Evolutionary conservation across 1,140 invertebrate genomes (phyloP).

Genomic region (Conopomorpha cramerella): DNA sequence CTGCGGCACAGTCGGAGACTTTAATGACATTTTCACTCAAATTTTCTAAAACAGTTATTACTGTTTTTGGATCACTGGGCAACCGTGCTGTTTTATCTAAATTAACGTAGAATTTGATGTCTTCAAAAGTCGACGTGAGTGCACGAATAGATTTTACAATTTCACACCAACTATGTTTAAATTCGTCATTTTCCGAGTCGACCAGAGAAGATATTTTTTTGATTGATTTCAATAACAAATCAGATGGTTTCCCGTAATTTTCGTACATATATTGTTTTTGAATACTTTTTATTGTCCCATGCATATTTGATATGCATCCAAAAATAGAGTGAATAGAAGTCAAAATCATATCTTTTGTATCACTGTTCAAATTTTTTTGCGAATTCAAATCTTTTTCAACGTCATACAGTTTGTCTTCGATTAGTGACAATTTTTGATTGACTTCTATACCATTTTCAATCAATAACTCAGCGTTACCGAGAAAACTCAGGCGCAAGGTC

Average conservation of each 20-base stretch:
- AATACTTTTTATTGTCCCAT: constrained; percentile 35
- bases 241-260: constrained; percentile 38
- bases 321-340: constrained; percentile 37
- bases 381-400: constrained; percentile 29
- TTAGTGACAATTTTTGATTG: constrained; percentile 22
- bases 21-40: constrained; percentile 17
- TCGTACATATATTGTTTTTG: constrained; percentile 45
- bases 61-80: constrained; percentile 38
- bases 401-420: constrained; percentile 37
- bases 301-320: constrained; percentile 44
- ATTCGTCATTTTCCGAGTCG: constrained; percentile 12
- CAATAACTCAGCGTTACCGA: constrained; percentile 19
- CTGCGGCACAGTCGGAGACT: too few species aligned
- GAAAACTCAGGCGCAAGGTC: constrained; percentile 18
- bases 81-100: constrained; percentile 48
- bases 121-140: too few species aligned
- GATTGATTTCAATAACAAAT: constrained; percentile 24
- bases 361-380: constrained; percentile 9
- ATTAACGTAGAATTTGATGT: constrained; percentile 51
- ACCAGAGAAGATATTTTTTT: constrained; percentile 20
- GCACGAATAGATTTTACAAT: too few species aligned
- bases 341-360: constrained; percentile 22
- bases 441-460: constrained; percentile 36
- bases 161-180: too few species aligned
- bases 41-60: constrained; percentile 35